Evolutionary conservation across 2,888 invertebrate species (phyloP), one percentile per base, ranked within the genome.

Genomic region (Acronicta aceris): DNA sequence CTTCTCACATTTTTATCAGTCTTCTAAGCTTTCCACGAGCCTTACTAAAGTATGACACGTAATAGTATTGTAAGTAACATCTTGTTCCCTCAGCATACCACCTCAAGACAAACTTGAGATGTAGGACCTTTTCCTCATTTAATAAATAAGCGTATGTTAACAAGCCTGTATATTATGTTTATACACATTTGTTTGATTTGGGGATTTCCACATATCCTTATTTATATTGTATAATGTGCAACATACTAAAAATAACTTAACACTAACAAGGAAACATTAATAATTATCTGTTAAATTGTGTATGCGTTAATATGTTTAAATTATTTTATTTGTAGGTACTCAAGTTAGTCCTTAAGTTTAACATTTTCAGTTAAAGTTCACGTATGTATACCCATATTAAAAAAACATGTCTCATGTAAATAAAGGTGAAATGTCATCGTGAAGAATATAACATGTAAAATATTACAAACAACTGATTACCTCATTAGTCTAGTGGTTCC

Each of bases 151-250:
- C 40, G 56, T 52, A 57, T 30, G 16, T 54, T 38, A 54, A 42
- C n/a, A 49, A n/a, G n/a, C n/a, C n/a, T n/a, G n/a, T n/a, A n/a
- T n/a, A n/a, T n/a, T n/a, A n/a, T n/a, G n/a, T n/a, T 65, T 43
- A 33, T 10, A 10, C 10, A 33, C 9, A 10, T 41, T 56, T 36
- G 45, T 74, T 56, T 6, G 25, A 57, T 71, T 67, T 58, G n/a
- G 62, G 68, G 7, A 72, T 68, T 78, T 63, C 60, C 79, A 47
- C 33, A 41, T 56, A 25, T 27, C 4, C 17, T 47, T n/a, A 46
- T 42, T 45, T 13, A 41, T 10, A 51, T n/a, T n/a, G n/a, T 6
- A 63, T 43, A 49, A 17, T 36, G 9, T 48, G 41, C 40, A 30
- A 12, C 16, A 25, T 13, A 6, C 27, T 46, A 36, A 30, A 27